Conservation (phyloP, 64 coral and sea anemone genomes). For the Montipora efflorescens region DNA sequence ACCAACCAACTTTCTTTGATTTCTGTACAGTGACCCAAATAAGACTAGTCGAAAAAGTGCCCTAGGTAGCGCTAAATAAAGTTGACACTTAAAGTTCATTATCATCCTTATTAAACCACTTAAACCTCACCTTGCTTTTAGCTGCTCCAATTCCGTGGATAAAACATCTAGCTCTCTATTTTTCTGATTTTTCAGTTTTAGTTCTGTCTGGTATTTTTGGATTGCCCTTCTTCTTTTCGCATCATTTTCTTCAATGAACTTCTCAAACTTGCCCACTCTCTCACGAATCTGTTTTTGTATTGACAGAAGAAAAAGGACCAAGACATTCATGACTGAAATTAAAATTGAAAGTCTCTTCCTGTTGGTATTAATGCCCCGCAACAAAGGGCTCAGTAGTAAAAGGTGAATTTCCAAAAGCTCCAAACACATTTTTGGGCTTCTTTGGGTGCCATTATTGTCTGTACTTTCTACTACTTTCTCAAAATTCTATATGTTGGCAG, state of each 20-base stretch:
- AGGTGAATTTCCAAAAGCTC: no score
- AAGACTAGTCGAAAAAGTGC: no score
- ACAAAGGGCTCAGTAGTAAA: neutral
- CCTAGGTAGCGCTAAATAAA: no score
- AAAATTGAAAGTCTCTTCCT: neutral
- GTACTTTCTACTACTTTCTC: no score
- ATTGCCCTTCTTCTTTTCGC: constrained; percentile 92
- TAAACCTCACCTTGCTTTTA: constrained; percentile 70
- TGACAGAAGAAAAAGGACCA: neutral
- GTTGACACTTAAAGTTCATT: neutral
- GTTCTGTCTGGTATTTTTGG: constrained; percentile 95
- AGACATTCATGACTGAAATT: neutral
- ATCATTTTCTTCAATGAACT: constrained; percentile 99
- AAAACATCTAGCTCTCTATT: constrained; percentile 62
- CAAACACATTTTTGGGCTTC: no score
- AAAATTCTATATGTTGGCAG: no score
- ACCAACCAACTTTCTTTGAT: no score
- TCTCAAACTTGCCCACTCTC: constrained; percentile 94
- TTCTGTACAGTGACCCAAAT: no score
- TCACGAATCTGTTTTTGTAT: constrained; percentile 77
- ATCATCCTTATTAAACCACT: neutral
- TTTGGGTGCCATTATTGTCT: no score
- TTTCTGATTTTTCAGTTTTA: constrained; percentile 87
- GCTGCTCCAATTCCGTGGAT: constrained; percentile 55
- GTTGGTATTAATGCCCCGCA: no score